These are phyloP conservation scores for Irena cyanogastra DNA, from an alignment of 2,113 vertebrate genomes.

Conservation along the genomic window DNA sequence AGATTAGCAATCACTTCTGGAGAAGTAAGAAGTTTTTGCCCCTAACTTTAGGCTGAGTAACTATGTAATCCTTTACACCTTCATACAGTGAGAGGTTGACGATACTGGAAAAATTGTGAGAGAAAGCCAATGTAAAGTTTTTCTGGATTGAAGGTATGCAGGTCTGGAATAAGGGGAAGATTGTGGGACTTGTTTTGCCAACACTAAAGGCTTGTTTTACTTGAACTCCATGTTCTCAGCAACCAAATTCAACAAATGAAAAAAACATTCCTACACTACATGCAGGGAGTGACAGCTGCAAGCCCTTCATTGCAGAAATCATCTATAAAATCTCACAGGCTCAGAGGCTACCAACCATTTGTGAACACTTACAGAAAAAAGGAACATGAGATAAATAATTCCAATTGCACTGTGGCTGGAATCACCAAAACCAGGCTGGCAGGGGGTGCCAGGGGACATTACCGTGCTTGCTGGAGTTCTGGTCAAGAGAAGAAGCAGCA, in stretches of 20 bases:
- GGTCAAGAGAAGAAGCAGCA: constrained; percentile 89
- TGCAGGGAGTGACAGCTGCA: background rate
- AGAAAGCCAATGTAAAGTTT: background rate
- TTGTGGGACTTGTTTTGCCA: background rate
- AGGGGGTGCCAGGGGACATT: background rate
- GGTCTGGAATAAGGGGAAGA: background rate
- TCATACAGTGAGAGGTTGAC: background rate
- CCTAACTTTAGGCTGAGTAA: background rate
- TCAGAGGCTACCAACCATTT: background rate
- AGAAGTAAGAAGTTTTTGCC: background rate
- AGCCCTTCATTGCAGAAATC: background rate
- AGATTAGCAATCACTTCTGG: background rate
- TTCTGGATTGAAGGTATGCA: background rate
- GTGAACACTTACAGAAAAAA: background rate
- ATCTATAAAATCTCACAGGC: background rate
- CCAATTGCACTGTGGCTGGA: background rate
- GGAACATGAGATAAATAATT: background rate
- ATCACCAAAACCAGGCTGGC: background rate
- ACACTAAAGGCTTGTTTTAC: background rate
- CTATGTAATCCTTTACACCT: background rate
- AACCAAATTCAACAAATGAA: background rate
- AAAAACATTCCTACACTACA: background rate
- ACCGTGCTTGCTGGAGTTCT: constrained; percentile 94
- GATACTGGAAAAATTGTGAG: background rate
- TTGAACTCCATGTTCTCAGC: background rate